These are phyloP conservation scores for Isotomurus palustris DNA, from an alignment of 2,888 invertebrate genomes.

Conservation along the genomic window DNA sequence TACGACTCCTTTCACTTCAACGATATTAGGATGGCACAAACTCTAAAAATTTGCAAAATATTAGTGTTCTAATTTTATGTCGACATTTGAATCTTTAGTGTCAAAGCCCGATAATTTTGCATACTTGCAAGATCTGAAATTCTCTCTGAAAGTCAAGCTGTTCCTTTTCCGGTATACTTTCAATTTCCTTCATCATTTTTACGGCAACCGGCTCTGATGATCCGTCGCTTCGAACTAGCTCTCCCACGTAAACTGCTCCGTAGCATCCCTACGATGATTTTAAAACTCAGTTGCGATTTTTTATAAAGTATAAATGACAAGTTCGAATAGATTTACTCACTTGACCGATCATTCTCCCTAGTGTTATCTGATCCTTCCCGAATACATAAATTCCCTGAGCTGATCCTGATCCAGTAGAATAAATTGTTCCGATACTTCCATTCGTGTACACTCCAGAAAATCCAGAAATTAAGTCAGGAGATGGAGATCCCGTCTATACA, in stretches of 20 bases:
- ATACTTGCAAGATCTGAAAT: slow-evolving; percentile 80
- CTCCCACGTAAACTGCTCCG: slow-evolving; percentile 77
- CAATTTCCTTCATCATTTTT: slow-evolving; percentile 57
- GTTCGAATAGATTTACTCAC: slow-evolving; percentile 46
- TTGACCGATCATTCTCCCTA: slow-evolving; percentile 61
- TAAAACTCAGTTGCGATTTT: not conserved
- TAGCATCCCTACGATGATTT: slow-evolving; percentile 66
- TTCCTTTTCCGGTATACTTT: slow-evolving; percentile 52
- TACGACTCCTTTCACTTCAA: slow-evolving; percentile 76
- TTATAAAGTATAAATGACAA: not conserved
- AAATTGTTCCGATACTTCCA: slow-evolving; percentile 43
- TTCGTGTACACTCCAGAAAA: slow-evolving; percentile 41
- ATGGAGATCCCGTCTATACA: slow-evolving; percentile 35
- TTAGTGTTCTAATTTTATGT: too few species aligned
- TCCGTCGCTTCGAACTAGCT: slow-evolving; percentile 45
- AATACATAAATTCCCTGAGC: slow-evolving; percentile 46
- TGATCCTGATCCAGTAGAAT: slow-evolving; percentile 43
- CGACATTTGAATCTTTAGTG: too few species aligned
- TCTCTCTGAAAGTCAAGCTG: slow-evolving; percentile 73
- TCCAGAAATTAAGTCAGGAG: slow-evolving; percentile 44
- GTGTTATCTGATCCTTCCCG: slow-evolving; percentile 58
- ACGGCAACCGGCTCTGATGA: slow-evolving; percentile 45
- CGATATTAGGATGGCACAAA: slow-evolving; percentile 79
- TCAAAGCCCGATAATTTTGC: too few species aligned
- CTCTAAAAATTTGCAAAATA: slow-evolving; percentile 54